A percentile compares a stretch with the other conserved stretches of the same genome.
These are phyloP conservation scores for Pogonomyrmex barbatus DNA, from an alignment of 1,140 invertebrate genomes.

Conservation along the genomic window DNA sequence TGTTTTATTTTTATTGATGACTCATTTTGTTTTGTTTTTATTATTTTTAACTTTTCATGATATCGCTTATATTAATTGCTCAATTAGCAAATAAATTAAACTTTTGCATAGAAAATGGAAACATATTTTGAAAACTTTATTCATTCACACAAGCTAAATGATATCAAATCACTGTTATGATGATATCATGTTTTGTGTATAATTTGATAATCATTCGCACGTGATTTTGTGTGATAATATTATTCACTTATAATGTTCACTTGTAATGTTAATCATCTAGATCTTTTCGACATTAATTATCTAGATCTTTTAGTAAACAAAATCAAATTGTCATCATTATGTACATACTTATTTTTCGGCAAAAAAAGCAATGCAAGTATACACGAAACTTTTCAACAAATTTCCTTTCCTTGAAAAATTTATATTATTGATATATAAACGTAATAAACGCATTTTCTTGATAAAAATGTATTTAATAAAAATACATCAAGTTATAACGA, in stretches of 20 bases:
- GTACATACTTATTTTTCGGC: too few relatives aligned
- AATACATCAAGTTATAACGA: background rate
- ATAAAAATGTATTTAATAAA: background rate
- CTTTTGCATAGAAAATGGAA: background rate
- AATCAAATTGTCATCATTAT: background rate
- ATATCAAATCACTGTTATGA: background rate
- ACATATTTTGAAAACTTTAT: background rate
- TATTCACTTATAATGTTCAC: background rate
- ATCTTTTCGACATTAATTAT: background rate
- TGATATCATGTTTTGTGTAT: background rate
- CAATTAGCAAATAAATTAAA: background rate
- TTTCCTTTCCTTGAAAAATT: background rate
- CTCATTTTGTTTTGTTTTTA: background rate
- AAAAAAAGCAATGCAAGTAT: too few relatives aligned
- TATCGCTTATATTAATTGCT: background rate
- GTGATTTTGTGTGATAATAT: background rate
- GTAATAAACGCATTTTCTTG: background rate
- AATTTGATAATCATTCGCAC: constrained; percentile 10
- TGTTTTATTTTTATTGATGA: too few relatives aligned
- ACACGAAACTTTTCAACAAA: background rate
- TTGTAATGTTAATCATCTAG: background rate
- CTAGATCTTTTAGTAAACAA: background rate
- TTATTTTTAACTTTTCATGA: background rate
- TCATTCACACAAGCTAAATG: background rate
- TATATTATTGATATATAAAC: background rate